Evolutionary conservation across 2,888 invertebrate species (phyloP).

Genomic region (Conomelus anceps): DNA sequence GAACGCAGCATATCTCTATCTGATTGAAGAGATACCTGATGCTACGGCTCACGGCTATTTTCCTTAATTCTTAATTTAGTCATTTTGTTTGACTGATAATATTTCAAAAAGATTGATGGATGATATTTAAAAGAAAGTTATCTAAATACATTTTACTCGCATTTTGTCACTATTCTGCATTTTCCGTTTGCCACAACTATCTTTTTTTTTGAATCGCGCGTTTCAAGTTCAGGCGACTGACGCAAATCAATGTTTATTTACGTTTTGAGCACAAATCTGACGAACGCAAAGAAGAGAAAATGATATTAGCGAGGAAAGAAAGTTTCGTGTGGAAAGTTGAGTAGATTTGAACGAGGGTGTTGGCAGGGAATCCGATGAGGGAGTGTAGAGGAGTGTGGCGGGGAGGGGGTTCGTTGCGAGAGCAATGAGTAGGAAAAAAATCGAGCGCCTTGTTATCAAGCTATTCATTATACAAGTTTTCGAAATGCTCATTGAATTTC

Average conservation of each 20-base stretch:
- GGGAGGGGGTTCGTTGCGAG: not conserved
- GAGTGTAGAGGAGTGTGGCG: not conserved
- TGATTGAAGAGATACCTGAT: too few relatives aligned
- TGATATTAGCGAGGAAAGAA: not conserved
- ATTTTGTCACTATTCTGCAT: not conserved
- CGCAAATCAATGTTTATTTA: not conserved
- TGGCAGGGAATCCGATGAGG: not conserved
- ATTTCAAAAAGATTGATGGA: too few relatives aligned
- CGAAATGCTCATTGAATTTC: slow-evolving; percentile 10
- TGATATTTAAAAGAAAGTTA: too few relatives aligned
- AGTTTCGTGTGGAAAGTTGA: not conserved
- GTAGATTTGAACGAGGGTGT: not conserved
- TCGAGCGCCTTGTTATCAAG: slow-evolving; percentile 4
- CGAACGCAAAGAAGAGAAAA: not conserved
- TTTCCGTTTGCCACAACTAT: not conserved
- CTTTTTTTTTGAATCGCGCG: not conserved
- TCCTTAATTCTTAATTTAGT: too few relatives aligned
- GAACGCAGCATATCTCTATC: too few relatives aligned
- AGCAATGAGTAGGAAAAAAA: not conserved
- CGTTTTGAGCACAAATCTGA: not conserved
- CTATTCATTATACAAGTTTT: slow-evolving; percentile 8
- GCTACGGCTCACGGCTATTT: too few relatives aligned
- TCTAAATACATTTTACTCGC: too few relatives aligned
- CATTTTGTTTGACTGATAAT: too few relatives aligned
- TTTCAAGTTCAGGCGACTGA: not conserved